Evolutionary conservation across 2,888 invertebrate genomes (phyloP).

Genomic region (Philopedon plagiatum): DNA sequence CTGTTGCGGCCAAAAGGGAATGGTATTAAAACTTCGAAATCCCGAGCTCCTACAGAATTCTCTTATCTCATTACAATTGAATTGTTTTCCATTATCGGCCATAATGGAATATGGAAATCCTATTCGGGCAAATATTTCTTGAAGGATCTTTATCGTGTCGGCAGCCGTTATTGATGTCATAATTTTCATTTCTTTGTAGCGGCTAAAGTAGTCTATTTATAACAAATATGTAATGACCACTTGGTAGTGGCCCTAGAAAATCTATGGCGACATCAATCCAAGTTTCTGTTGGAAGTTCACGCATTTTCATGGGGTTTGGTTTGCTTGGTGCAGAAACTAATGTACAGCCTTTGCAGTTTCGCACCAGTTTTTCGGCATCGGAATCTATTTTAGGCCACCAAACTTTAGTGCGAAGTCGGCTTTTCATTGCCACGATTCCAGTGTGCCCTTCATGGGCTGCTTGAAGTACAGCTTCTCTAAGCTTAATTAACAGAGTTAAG

Average conservation of each 20-base stretch:
- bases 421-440: constrained; percentile 61
- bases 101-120: constrained; percentile 52
- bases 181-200: constrained; percentile 56
- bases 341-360: constrained; percentile 48
- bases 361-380: constrained; percentile 53
- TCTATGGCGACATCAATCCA: constrained; percentile 53
- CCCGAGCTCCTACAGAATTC: constrained; percentile 43
- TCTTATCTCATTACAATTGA: constrained; percentile 49
- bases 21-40: constrained; percentile 42
- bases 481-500: constrained; percentile 34
- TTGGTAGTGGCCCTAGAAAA: constrained; percentile 53
- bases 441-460: constrained; percentile 62
- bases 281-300: constrained; percentile 33
- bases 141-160: constrained; percentile 44
- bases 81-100: constrained; percentile 53
- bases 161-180: constrained; percentile 43
- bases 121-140: constrained; percentile 53
- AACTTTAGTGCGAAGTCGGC: constrained; percentile 60
- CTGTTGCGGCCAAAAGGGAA: constrained; percentile 55
- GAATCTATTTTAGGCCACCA: constrained; percentile 63
- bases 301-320: constrained; percentile 45
- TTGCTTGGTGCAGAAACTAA: constrained; percentile 41
- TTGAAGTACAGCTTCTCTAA: constrained; percentile 49
- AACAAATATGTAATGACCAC: constrained; percentile 43
- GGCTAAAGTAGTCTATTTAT: constrained; percentile 58